phyloP scores from a whole-genome alignment of 2,113 vertebrate species.

The Pristiophorus japonicus region DNA sequence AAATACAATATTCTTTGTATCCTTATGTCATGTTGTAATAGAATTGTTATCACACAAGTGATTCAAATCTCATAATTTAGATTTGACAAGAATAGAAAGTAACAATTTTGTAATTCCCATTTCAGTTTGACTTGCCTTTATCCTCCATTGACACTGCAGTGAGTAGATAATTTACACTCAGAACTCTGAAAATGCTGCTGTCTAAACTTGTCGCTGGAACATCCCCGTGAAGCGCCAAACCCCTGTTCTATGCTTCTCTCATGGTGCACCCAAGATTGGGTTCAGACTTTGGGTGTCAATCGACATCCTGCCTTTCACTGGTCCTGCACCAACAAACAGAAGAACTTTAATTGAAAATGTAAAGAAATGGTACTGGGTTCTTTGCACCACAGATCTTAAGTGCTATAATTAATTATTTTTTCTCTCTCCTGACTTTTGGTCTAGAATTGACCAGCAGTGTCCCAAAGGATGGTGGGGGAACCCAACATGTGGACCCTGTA shows the following conservation, averaged over 20 bases:
- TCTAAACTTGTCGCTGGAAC: background rate
- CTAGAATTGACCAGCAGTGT: conserved; percentile 90
- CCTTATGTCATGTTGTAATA: background rate
- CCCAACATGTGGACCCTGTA: conserved; percentile 86
- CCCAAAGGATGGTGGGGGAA: conserved; percentile 96
- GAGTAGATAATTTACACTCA: background rate
- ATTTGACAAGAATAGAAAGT: background rate
- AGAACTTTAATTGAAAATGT: background rate
- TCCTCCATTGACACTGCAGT: background rate
- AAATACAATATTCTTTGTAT: background rate
- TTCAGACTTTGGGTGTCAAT: background rate
- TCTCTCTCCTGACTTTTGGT: conserved; percentile 37
- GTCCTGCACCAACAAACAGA: background rate
- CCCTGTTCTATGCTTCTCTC: background rate
- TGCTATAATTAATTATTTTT: conserved; percentile 11
- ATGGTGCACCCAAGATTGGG: background rate
- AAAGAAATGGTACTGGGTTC: background rate
- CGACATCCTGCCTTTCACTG: background rate
- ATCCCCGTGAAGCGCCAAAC: background rate
- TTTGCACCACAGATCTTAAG: background rate
- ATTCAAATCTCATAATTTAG: background rate
- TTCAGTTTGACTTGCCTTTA: background rate
- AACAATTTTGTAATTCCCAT: background rate
- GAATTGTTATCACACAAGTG: background rate
- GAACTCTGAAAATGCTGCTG: background rate